A percentile compares a stretch with the other conserved stretches of the same genome.
These are phyloP conservation scores for Allygus modestus DNA, from an alignment of 2,888 invertebrate genomes.

Conservation along the genomic window DNA sequence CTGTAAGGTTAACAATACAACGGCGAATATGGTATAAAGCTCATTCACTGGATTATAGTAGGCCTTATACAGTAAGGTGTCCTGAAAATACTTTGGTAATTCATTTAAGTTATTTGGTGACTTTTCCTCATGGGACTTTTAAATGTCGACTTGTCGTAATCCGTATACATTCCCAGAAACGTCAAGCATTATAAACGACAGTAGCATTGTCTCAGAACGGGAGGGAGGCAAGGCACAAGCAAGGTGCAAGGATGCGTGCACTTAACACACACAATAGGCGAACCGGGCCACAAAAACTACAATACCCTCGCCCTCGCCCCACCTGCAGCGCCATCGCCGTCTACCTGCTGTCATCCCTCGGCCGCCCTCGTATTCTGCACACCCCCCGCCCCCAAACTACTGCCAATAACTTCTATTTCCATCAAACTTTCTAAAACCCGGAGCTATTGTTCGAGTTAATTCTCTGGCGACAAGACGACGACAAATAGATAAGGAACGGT, in stretches of 20 bases:
- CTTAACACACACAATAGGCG: constrained; percentile 45
- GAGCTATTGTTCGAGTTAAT: background rate
- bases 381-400: background rate
- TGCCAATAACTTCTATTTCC: background rate
- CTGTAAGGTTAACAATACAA: too few relatives aligned
- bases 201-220: background rate
- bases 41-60: too few relatives aligned
- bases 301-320: background rate
- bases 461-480: background rate
- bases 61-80: too few relatives aligned
- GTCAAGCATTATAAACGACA: constrained; percentile 1
- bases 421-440: constrained; percentile 4
- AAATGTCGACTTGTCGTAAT: background rate
- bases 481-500: background rate
- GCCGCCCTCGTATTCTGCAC: background rate
- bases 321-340: background rate
- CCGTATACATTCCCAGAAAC: constrained; percentile 1
- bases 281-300: background rate
- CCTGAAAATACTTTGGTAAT: too few relatives aligned
- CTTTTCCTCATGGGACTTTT: background rate
- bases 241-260: constrained; percentile 63
- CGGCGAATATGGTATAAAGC: too few relatives aligned
- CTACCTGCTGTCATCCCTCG: constrained; percentile 20
- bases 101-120: too few relatives aligned
- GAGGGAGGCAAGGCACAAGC: constrained; percentile 65